phyloP scores from a whole-genome alignment of 2,888 invertebrate species.

The Cremastobaeus sp. region DNA sequence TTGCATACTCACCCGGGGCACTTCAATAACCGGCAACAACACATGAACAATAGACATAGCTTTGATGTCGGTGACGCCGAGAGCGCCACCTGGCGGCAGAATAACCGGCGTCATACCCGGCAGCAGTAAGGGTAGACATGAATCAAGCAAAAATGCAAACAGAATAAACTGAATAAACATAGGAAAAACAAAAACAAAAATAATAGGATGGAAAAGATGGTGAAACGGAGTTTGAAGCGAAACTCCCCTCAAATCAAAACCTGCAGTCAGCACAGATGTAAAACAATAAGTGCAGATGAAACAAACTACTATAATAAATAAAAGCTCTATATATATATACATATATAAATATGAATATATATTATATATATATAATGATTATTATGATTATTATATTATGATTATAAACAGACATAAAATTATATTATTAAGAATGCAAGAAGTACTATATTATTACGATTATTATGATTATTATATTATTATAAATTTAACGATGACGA shows the following conservation, averaged over 20 bases:
- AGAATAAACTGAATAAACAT: conserved; percentile 28
- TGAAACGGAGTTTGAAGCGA: conserved; percentile 60
- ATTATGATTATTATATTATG: conserved; percentile 46
- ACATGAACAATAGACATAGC: conserved; percentile 74
- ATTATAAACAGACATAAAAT: conserved; percentile 66
- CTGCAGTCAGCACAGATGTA: conserved; percentile 76
- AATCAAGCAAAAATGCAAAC: conserved; percentile 4
- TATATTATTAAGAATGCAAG: conserved; percentile 67
- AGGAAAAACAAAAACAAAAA: conserved; percentile 18
- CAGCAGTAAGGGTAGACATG: conserved; percentile 54
- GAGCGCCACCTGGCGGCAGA: conserved; percentile 52
- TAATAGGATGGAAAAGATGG: conserved; percentile 33
- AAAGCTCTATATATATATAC: conserved; percentile 66
- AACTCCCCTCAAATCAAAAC: conserved; percentile 77
- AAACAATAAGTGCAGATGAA: conserved; percentile 75
- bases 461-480: conserved; percentile 66
- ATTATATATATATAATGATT: conserved; percentile 66
- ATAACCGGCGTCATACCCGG: conserved; percentile 64
- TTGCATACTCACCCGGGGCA: conserved; percentile 72
- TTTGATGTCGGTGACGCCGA: conserved; percentile 36
- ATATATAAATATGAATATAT: conserved; percentile 57
- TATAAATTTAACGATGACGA: conserved; percentile 71
- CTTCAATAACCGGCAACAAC: conserved; percentile 71
- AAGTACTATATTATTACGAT: conserved; percentile 76
- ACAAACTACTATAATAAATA: conserved; percentile 75